These are phyloP conservation scores for Phalanger gymnotis DNA, from an alignment of 2,797 vertebrate genomes.

Conservation along the genomic window DNA sequence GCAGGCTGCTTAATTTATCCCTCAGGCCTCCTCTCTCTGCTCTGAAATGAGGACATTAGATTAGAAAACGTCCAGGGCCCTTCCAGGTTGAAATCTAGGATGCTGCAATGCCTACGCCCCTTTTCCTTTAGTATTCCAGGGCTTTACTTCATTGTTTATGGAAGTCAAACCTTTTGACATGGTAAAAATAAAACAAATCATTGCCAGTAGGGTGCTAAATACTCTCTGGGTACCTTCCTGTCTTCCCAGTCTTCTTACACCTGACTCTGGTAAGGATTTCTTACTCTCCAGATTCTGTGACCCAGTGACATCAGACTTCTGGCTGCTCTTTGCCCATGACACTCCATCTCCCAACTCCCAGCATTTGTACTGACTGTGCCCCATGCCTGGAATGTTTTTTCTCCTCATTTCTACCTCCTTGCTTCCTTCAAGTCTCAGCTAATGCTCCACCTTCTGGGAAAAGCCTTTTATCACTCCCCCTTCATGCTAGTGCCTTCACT, in stretches of 20 bases:
- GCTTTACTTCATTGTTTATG: not conserved
- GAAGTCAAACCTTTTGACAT: not conserved
- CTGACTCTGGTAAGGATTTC: not conserved
- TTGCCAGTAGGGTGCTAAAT: not conserved
- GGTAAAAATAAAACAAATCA: not conserved
- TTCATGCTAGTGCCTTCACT: not conserved
- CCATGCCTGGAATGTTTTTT: not conserved
- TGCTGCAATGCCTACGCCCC: not conserved
- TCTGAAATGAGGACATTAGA: not conserved
- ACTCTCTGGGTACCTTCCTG: not conserved
- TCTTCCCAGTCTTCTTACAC: not conserved
- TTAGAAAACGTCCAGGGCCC: not conserved
- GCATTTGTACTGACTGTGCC: not conserved
- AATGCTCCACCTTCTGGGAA: not conserved
- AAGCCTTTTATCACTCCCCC: not conserved
- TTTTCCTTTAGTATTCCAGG: not conserved
- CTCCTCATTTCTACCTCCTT: not conserved
- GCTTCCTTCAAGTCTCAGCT: not conserved
- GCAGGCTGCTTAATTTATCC: not conserved
- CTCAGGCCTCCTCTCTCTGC: not conserved
- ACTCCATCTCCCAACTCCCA: not conserved
- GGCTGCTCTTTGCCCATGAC: not conserved
- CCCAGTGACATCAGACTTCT: not conserved
- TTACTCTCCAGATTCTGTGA: not conserved
- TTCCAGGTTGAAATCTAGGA: not conserved